Evolutionary conservation across 2,888 invertebrate species (phyloP).

Genomic region (Synanthedon myopaeformis): DNA sequence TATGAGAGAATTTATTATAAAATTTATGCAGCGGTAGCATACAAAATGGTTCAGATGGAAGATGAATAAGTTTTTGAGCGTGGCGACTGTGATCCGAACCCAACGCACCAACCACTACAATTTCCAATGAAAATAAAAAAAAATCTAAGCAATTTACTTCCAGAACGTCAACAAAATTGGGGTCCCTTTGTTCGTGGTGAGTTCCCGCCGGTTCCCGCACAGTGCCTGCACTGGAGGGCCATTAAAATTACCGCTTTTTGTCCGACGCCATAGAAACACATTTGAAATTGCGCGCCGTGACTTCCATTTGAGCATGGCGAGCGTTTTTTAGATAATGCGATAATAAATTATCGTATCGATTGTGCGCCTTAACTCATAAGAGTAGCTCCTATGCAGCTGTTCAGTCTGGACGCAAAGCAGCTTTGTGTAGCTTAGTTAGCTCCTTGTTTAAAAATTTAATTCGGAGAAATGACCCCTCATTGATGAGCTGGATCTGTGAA

Average conservation of each 20-base stretch:
- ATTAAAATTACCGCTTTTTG: constrained; percentile 34
- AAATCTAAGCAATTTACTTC: constrained; percentile 28
- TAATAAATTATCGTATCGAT: constrained; percentile 10
- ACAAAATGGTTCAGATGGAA: too few species aligned
- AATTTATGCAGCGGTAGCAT: too few species aligned
- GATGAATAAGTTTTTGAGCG: too few species aligned
- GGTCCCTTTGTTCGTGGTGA: constrained; percentile 27
- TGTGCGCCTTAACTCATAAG: not conserved
- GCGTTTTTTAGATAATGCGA: constrained; percentile 11
- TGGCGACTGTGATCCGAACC: not conserved
- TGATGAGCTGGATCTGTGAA: too few species aligned
- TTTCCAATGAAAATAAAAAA: constrained; percentile 25
- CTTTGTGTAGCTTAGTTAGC: too few species aligned
- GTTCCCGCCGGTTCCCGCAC: constrained; percentile 4
- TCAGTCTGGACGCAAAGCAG: not conserved
- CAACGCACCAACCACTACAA: not conserved
- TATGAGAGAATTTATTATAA: too few species aligned
- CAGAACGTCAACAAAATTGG: constrained; percentile 12
- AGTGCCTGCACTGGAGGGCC: constrained; percentile 15
- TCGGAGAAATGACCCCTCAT: too few species aligned
- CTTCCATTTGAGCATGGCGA: not conserved
- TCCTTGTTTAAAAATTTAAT: too few species aligned
- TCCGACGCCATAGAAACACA: constrained; percentile 18
- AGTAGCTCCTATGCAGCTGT: not conserved
- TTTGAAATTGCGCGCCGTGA: not conserved